Base-by-base conservation (phyloP, 2,888 invertebrate genomes). In the Eurytoma californica region DNA sequence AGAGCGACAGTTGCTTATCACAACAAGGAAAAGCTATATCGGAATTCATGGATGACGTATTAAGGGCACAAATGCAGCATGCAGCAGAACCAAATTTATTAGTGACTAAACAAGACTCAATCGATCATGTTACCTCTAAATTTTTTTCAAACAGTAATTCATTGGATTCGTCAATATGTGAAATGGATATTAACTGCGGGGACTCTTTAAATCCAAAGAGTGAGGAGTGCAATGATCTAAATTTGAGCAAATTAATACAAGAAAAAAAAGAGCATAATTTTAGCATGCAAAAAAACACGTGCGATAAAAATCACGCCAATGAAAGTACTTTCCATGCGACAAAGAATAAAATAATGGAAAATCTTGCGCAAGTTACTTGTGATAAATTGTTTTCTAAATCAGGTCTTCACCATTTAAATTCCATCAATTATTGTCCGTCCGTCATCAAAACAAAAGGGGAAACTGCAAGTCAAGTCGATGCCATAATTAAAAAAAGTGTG, bases 341-440 rank as follows among this genome's bases (percentile, higher is more conserved):
- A 16, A 77, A 53, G 28, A 24, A 69, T 13, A 63, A 58, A 51
- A 80, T 80, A 13, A 57, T 77, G n/a, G 63, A 70, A 28, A 80
- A 77, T 7, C 73, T 80, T 7, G 67, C 80, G 2, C 72, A 80
- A 28, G 55, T 77, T 13, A 69, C 77, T 3, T 24, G n/a, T 24
- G 58, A 61, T 51, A 68, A 68, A 24, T 20, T 80, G 7, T 77
- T 76, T 14, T 39, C 60, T 4, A 70, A 60, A 20, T 30, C 72
- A 0, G 47, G 60, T 0, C n/a, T 18, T 9, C 63, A 57, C 0
- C 12, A 28, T 16, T 49, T 14, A n/a, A 12, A 16, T 18, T 2
- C 13, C 47, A 12, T n/a, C 39, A 14, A 53, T n/a, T n/a, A 53
- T n/a, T 53, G 4, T 2, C 53, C 16, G 4, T 14, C 53, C 16